Evolutionary conservation across 2,888 invertebrate genomes (phyloP).

Genomic region (Lepidochitona cinerea): DNA sequence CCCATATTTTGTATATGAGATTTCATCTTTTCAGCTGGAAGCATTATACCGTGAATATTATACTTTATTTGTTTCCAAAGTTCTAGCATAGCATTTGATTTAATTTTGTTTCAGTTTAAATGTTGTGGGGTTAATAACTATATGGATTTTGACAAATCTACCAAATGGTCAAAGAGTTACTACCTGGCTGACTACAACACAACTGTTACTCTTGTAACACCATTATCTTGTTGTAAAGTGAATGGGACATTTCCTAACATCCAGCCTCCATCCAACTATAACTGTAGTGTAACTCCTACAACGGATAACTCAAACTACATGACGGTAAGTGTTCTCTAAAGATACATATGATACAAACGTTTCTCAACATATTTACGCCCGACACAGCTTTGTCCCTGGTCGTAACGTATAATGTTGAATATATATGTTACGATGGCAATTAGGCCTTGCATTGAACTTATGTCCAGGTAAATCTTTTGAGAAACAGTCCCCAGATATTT

Average conservation of each 20-base stretch:
- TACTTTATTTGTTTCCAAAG: background rate
- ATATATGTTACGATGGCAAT: too few species aligned
- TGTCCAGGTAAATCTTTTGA: too few species aligned
- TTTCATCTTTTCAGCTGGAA: background rate
- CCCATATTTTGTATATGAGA: background rate
- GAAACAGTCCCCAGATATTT: too few species aligned
- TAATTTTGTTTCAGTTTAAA: constrained; percentile 75
- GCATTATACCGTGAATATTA: too few species aligned
- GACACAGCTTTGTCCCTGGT: too few species aligned
- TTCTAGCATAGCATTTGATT: background rate
- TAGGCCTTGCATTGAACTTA: too few species aligned
- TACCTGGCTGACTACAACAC: background rate
- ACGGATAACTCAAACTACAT: constrained; percentile 22
- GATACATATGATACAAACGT: too few species aligned
- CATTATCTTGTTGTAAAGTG: constrained; percentile 29
- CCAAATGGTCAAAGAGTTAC: constrained; percentile 14
- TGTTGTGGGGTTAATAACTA: constrained; percentile 79
- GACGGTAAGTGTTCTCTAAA: constrained; percentile 14
- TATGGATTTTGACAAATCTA: constrained; percentile 75
- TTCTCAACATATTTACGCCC: too few species aligned
- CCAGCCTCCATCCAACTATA: constrained; percentile 14
- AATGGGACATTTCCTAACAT: constrained; percentile 29
- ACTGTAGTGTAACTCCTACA: constrained; percentile 23
- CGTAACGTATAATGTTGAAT: too few species aligned
- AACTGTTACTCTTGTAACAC: constrained; percentile 17